Evolutionary conservation across 2,888 invertebrate genomes (phyloP).

Genomic region (Vesta saturnalis): DNA sequence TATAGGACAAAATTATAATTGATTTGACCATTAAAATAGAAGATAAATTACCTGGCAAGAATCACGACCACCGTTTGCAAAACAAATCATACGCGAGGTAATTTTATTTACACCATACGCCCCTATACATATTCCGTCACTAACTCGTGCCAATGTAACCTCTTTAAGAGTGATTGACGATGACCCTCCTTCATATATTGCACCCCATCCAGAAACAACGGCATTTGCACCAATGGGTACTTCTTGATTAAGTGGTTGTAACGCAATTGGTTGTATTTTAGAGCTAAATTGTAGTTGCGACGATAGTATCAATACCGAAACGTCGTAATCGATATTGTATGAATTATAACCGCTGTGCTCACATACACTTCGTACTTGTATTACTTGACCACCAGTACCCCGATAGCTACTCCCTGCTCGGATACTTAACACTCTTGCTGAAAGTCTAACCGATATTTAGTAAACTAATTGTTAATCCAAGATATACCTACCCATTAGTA

Average conservation of each 20-base stretch:
- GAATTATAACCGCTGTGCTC: conserved; percentile 8
- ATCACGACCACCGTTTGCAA: conserved; percentile 30
- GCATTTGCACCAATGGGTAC: neutral
- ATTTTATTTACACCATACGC: conserved; percentile 4
- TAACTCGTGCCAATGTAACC: conserved; percentile 16
- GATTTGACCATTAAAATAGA: neutral
- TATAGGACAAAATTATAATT: neutral
- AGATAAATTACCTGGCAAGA: conserved; percentile 27
- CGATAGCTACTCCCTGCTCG: conserved; percentile 14
- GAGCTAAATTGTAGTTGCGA: neutral
- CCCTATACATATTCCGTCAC: conserved; percentile 11
- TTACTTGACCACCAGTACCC: neutral
- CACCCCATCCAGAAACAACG: conserved; percentile 21
- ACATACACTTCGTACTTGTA: neutral
- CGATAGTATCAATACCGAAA: conserved; percentile 5
- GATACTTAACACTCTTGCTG: neutral
- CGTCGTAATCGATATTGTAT: conserved; percentile 13
- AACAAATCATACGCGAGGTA: conserved; percentile 28
- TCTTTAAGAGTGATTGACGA: conserved; percentile 10
- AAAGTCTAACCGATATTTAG: conserved; percentile 3
- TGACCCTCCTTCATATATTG: conserved; percentile 8
- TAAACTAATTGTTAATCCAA: neutral
- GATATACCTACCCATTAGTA: conserved; percentile 21
- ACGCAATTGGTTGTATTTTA: neutral
- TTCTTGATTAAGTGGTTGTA: neutral